Base-by-base conservation (phyloP, 2,888 invertebrate genomes). In the Pammene fasciana region DNA sequence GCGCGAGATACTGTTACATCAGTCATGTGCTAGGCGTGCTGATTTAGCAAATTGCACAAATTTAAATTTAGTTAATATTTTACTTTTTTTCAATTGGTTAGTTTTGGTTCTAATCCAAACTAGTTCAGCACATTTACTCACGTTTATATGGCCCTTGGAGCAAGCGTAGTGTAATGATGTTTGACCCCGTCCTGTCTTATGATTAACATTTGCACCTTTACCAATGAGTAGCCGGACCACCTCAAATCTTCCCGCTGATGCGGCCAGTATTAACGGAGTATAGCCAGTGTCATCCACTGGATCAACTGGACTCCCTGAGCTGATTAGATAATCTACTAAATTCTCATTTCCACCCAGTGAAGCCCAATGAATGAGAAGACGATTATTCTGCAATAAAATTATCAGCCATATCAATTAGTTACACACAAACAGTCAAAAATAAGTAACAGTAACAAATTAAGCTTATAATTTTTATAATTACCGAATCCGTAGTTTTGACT, bases 141-240 rank as follows among this genome's bases (percentile, higher is more conserved):
- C 96, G 86, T 95, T 94, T 75, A 93, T 88, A 93, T 96, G 95
- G 70, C 96, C 96, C 88, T 97, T 97, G 0, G 97, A 97, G 71
- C 96, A 95, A 52, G 97, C 96, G 92, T 97, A 97, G 81, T 97
- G 97, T 62, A 98, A 86, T 9, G 97, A 93, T 46, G 97, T 95
- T 85, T 97, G 97, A 0, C 97, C 97, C 70, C 95, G 94, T 71
- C 85, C 87, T 65, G 95, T 96, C 78, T 94, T 94, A 60, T 95
- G 94, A 88, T 97, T 95, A 0, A 97, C 94, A 84, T 96, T 91
- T 13, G 96, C 96, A 50, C 95, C 95, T 80, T 94, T 94, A 14
- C 93, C 88, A 70, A 97, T 81, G 16, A 97, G 86, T 1, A 94
- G 82, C 64, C 93, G 92, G 0, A 96, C 96, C 60, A 96, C 94